These are phyloP conservation scores for Fabriciana adippe DNA, from an alignment of 2,888 invertebrate genomes.

Conservation along the genomic window DNA sequence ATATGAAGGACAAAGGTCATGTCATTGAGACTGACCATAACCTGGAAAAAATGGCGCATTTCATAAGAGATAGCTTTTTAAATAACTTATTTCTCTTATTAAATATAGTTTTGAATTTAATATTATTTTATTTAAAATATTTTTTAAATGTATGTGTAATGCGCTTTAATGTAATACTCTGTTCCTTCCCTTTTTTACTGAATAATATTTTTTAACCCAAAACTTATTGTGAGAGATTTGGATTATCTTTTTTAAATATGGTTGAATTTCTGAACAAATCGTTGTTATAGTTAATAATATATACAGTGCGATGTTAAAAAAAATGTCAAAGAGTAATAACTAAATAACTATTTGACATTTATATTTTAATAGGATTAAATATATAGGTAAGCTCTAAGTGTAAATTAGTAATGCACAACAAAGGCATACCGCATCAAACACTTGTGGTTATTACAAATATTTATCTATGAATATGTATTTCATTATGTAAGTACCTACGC, in stretches of 20 bases:
- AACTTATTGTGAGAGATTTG: background rate
- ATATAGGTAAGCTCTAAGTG: background rate
- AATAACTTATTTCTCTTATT: too few species aligned
- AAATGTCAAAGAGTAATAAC: background rate
- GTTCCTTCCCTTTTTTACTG: background rate
- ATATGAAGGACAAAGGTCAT: conserved; percentile 56
- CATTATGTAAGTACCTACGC: background rate
- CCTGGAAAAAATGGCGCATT: conserved; percentile 4
- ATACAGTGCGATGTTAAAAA: too few species aligned
- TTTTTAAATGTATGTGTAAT: too few species aligned
- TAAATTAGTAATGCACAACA: background rate
- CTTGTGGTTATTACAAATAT: conserved; percentile 1
- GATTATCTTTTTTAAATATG: too few species aligned
- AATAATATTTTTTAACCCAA: background rate
- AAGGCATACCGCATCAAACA: conserved; percentile 1
- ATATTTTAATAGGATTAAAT: background rate
- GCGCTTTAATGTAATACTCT: too few species aligned
- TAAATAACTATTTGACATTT: background rate
- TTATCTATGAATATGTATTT: conserved; percentile 13
- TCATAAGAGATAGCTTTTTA: conserved; percentile 10
- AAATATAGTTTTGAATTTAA: too few species aligned
- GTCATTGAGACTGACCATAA: conserved; percentile 35
- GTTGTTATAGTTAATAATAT: too few species aligned
- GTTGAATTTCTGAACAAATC: too few species aligned
- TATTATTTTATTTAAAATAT: too few species aligned